Conservation (phyloP, 2,888 invertebrate genomes). For the Marronus borbonicus region DNA sequence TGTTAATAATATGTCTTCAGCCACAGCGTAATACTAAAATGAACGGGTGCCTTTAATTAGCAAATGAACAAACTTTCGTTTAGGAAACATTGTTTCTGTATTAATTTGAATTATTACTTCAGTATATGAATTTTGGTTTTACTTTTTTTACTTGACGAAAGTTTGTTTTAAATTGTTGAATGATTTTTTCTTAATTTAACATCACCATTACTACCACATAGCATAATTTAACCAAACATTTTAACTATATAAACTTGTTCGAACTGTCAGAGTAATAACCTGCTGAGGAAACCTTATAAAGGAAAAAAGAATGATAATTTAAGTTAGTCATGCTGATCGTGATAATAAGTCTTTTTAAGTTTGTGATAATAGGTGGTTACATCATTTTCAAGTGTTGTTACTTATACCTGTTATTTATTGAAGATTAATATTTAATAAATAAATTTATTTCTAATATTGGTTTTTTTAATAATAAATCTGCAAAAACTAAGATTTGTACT, state of each 20-base stretch:
- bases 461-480: not conserved
- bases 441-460: conserved; percentile 47
- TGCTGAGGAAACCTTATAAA: conserved; percentile 25
- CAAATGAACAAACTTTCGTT: conserved; percentile 50
- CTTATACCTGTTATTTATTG: conserved; percentile 65
- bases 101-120: conserved; percentile 22
- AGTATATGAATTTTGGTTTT: conserved; percentile 49
- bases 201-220: conserved; percentile 39
- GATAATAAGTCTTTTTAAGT: conserved; percentile 62
- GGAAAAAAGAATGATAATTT: conserved; percentile 42
- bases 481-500: not conserved
- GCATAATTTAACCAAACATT: conserved; percentile 42
- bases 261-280: conserved; percentile 34
- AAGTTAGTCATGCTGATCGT: conserved; percentile 59
- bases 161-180: conserved; percentile 45
- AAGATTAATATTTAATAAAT: conserved; percentile 59
- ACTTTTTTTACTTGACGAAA: conserved; percentile 49
- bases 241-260: conserved; percentile 36
- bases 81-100: conserved; percentile 37
- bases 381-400: conserved; percentile 62
- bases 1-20: conserved; percentile 45
- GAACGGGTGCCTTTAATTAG: conserved; percentile 46
- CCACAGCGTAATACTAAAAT: conserved; percentile 46
- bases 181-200: conserved; percentile 33
- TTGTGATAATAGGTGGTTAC: conserved; percentile 63